These are phyloP conservation scores for Salvator merianae DNA, from an alignment of 2,113 vertebrate species.

Conservation along the genomic window DNA sequence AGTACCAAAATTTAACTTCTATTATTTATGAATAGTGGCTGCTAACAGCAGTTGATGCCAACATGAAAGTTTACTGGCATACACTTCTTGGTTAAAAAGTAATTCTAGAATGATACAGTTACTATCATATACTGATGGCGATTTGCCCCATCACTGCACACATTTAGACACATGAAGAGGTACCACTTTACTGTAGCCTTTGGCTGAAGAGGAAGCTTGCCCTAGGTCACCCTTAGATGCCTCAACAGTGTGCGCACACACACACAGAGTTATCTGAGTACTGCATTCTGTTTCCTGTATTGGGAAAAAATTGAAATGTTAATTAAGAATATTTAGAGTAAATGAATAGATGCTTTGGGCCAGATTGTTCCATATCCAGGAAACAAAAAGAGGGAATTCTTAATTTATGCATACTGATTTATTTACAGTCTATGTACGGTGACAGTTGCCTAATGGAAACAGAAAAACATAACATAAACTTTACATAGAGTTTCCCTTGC, in stretches of 20 bases:
- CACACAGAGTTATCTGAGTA: not conserved
- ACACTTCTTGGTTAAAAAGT: not conserved
- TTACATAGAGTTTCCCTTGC: not conserved
- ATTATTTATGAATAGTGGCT: not conserved
- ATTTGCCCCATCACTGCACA: no score
- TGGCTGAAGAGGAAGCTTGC: no score
- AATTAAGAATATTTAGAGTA: not conserved
- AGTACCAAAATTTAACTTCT: not conserved
- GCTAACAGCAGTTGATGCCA: not conserved
- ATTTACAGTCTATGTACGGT: not conserved
- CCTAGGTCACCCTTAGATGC: not conserved
- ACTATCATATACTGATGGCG: no score
- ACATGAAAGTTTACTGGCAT: not conserved
- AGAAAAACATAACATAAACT: not conserved
- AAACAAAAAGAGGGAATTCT: not conserved
- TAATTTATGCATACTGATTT: slow-evolving; percentile 4
- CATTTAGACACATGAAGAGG: no score
- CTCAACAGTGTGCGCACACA: not conserved
- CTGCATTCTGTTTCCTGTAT: not conserved
- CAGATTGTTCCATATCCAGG: not conserved
- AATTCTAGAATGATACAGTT: not conserved
- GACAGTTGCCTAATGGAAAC: not conserved
- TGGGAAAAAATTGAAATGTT: not conserved
- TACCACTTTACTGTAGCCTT: no score
- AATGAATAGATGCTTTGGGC: slow-evolving; percentile 8